A percentile compares a stretch with the other conserved stretches of the same genome.
These are phyloP conservation scores for Melanostigma gelatinosum DNA, from an alignment of 2,113 vertebrate species.

Conservation along the genomic window DNA sequence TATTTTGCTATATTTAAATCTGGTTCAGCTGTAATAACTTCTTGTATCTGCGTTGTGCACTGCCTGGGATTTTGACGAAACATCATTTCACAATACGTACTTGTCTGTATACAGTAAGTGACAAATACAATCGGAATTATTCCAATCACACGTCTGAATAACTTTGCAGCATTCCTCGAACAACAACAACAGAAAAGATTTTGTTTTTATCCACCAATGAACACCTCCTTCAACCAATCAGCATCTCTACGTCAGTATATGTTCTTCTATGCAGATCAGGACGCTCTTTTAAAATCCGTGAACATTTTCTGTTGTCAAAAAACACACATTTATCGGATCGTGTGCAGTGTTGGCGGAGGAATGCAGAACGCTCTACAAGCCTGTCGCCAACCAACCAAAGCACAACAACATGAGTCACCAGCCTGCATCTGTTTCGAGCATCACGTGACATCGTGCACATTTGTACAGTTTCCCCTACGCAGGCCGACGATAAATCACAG, in stretches of 20 bases:
- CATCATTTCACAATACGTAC: not conserved
- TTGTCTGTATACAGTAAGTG: no score
- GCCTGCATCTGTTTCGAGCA: conserved; percentile 21
- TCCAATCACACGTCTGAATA: not conserved
- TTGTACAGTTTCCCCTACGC: not conserved
- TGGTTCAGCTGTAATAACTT: not conserved
- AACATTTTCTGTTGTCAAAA: not conserved
- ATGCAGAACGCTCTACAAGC: conserved; percentile 10
- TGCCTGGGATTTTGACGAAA: not conserved
- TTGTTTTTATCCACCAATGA: not conserved
- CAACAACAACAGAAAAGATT: not conserved
- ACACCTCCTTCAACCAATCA: not conserved
- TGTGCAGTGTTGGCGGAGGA: not conserved
- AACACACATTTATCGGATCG: not conserved
- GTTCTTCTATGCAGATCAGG: not conserved
- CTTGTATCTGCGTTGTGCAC: not conserved
- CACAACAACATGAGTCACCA: conserved; percentile 48
- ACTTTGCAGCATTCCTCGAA: no score
- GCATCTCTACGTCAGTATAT: no score
- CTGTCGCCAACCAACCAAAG: not conserved
- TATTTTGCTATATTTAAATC: not conserved
- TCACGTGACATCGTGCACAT: conserved; percentile 9
- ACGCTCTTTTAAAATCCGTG: not conserved
- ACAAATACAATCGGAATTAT: not conserved
- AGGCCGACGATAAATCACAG: not conserved